Evolutionary conservation across 2,888 invertebrate genomes (phyloP), one percentile per base, ranked within the genome.

Genomic region (Caenorhabditis zanzibari): DNA sequence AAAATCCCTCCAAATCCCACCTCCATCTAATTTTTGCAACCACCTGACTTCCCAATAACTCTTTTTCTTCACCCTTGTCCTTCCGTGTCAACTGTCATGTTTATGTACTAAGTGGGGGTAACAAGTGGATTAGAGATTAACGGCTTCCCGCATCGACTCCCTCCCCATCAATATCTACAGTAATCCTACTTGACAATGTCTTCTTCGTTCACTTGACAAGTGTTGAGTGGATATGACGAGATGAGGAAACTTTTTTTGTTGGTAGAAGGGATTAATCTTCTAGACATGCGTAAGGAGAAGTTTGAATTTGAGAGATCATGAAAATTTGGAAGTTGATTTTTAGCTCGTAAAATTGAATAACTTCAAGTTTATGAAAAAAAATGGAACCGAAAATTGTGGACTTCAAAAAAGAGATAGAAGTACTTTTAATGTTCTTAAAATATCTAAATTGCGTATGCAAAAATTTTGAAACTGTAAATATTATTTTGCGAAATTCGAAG

Each of bases 61-160:
- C 16, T 35, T 35, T 19, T 14, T 24, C n/a, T n/a, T n/a, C n/a
- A n/a, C n/a, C 14, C 41, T 22, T 10, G 6, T 41, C 24, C 41
- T 41, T 6, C n/a, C 47, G 22, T 66, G 52, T 66, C 66, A 66
- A 52, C 52, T 66, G 66, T 66, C 64, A 66, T 66, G 63, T 64
- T 64, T 52, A 66, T 66, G 49, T 28, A 66, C 52, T 66, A 52
- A 47, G n/a, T 66, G 35, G n/a, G n/a, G 22, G 61, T 44, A 68
- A 68, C 68, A 68, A 68, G 68, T 68, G 68, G 54, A 54, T 68
- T 68, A 54, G 68, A 26, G 68, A 68, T 68, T 68, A 68, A 68
- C 68, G 68, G 68, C 68, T 68, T 68, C 68, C 68, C 68, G 68
- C 68, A 68, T 68, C 61, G 68, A 32, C 32, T 32, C 32, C 28